Percentiles rank a stretch among this genome's conserved stretches.
Evolutionary conservation across 2,888 invertebrate genomes (phyloP).

Genomic region (Clepsis dumicolana): DNA sequence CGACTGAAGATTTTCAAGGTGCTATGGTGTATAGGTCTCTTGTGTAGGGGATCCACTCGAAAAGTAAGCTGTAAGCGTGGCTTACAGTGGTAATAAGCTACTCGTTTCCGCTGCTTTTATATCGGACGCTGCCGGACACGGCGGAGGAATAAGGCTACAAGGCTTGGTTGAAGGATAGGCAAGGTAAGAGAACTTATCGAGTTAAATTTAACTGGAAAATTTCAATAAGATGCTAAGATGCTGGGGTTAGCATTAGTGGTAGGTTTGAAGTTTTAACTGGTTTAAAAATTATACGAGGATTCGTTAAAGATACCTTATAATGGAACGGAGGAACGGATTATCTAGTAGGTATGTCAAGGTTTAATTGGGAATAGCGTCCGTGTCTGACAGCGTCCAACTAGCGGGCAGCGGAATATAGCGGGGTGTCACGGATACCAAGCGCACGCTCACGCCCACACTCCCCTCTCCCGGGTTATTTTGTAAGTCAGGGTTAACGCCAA

Average conservation of each 20-base stretch:
- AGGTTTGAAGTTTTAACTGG: no score
- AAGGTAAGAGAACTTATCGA: no score
- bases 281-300: not conserved
- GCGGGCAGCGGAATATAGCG: not conserved
- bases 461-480: not conserved
- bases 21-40: not conserved
- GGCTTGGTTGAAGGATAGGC: no score
- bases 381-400: not conserved
- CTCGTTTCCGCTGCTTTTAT: not conserved
- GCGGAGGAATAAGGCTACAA: not conserved
- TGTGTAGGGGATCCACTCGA: not conserved
- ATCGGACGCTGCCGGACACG: not conserved
- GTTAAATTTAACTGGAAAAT: no score
- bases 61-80: conserved; percentile 3
- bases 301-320: not conserved
- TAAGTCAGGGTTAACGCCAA: no score
- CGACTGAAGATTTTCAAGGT: not conserved
- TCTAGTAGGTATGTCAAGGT: not conserved
- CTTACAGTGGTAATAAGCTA: conserved; percentile 8
- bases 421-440: conserved; percentile 18
- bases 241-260: no score
- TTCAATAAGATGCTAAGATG: no score
- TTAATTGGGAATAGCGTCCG: not conserved
- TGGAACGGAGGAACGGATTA: not conserved
- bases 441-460: conserved; percentile 11